Conservation (phyloP, 1,140 invertebrate genomes). For the Leptopilina boulardi region DNA sequence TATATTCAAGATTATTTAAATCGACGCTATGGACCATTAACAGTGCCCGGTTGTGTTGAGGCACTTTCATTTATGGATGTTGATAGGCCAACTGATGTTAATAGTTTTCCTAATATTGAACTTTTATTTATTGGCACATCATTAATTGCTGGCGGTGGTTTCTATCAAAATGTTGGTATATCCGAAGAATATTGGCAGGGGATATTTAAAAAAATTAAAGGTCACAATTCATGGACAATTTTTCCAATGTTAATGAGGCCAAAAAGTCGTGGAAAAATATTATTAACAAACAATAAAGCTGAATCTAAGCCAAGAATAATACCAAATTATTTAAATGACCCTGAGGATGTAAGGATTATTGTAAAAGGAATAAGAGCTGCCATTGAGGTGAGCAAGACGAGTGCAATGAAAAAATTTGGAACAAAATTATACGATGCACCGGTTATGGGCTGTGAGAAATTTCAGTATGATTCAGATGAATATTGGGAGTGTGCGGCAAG, state of each 20-base stretch:
- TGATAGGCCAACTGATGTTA: conserved; percentile 79
- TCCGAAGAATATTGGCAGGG: conserved; percentile 76
- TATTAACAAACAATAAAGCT: conserved; percentile 82
- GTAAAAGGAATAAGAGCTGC: conserved; percentile 80
- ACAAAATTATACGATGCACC: conserved; percentile 79
- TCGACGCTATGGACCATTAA: conserved; percentile 82
- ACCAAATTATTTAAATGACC: conserved; percentile 85
- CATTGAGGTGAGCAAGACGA: conserved; percentile 78
- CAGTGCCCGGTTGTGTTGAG: conserved; percentile 88
- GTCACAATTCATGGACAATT: conserved; percentile 79
- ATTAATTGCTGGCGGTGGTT: conserved; percentile 75
- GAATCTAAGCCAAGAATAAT: conserved; percentile 87
- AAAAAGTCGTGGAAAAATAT: conserved; percentile 84
- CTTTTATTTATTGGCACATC: conserved; percentile 80
- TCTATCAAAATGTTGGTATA: conserved; percentile 79
- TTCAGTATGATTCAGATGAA: conserved; percentile 79
- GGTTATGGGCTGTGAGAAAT: conserved; percentile 81
- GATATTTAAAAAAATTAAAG: conserved; percentile 75
- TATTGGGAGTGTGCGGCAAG: conserved; percentile 86
- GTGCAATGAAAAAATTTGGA: conserved; percentile 78
- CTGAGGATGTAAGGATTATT: conserved; percentile 81
- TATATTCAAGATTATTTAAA: conserved; percentile 74
- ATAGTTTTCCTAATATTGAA: conserved; percentile 86
- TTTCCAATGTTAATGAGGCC: conserved; percentile 85
- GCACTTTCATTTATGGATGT: conserved; percentile 86